Evolutionary conservation across 2,888 invertebrate species (phyloP).

Genomic region (Eupsilia transversa): DNA sequence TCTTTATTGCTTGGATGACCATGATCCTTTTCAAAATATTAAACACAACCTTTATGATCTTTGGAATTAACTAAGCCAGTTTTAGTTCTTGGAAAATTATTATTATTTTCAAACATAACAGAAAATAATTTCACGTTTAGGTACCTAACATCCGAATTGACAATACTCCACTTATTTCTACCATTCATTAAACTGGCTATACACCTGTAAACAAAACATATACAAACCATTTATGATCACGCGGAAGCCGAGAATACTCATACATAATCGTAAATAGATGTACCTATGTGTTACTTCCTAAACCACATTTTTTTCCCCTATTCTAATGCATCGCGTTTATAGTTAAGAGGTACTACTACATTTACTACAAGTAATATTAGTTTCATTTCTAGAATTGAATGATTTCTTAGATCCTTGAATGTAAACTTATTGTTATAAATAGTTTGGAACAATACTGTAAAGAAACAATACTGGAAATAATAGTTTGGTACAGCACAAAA

Average conservation of each 20-base stretch:
- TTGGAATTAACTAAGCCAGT: background rate
- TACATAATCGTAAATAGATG: slow-evolving; percentile 34
- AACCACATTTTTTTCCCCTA: slow-evolving; percentile 38
- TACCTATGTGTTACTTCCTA: slow-evolving; percentile 48
- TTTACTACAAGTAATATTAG: background rate
- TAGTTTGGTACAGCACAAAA: slow-evolving; percentile 3
- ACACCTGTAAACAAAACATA: slow-evolving; percentile 18
- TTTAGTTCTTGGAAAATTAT: background rate
- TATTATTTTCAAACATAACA: background rate
- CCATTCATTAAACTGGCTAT: background rate
- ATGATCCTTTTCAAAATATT: background rate
- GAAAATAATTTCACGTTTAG: background rate
- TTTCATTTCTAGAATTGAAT: background rate
- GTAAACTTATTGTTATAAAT: background rate
- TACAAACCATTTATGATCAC: slow-evolving; percentile 33
- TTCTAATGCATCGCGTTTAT: background rate
- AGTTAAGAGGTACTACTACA: background rate
- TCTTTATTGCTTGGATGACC: background rate
- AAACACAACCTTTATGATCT: background rate
- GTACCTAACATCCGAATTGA: background rate
- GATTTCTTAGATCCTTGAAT: background rate
- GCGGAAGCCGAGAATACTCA: slow-evolving; percentile 33
- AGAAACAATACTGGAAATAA: background rate
- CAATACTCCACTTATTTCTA: background rate
- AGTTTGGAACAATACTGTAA: background rate